A percentile compares a stretch with the other conserved stretches of the same genome.
Conservation (phyloP, 2,888 invertebrate species). For the Ophion ventricosus region DNA sequence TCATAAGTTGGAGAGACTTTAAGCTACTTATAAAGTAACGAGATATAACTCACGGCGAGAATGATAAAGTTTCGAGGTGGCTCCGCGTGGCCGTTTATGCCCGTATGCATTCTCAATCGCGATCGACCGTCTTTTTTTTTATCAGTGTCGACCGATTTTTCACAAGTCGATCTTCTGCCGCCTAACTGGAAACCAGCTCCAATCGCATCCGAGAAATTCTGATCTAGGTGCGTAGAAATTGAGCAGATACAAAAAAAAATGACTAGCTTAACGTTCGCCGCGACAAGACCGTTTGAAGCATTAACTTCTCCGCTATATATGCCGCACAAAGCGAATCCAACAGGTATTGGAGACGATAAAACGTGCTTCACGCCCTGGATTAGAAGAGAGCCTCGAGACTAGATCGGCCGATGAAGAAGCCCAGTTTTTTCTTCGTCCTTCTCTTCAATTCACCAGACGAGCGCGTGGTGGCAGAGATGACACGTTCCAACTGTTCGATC, state of each 20-base stretch:
- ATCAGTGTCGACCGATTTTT: slow-evolving; percentile 16
- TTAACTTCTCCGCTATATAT: slow-evolving; percentile 32
- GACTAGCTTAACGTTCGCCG: slow-evolving; percentile 47
- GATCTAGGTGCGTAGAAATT: slow-evolving; percentile 43
- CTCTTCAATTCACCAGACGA: slow-evolving; percentile 40
- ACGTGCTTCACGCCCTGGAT: slow-evolving; percentile 75
- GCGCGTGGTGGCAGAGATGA: slow-evolving; percentile 34
- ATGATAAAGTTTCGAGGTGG: slow-evolving; percentile 62
- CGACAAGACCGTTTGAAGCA: slow-evolving; percentile 39
- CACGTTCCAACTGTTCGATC: slow-evolving; percentile 46
- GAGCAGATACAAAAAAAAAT: slow-evolving; percentile 38
- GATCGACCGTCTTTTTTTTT: slow-evolving; percentile 51
- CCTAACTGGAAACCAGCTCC: slow-evolving; percentile 47
- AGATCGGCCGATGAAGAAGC: slow-evolving; percentile 47
- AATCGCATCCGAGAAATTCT: slow-evolving; percentile 40
- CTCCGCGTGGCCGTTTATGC: slow-evolving; percentile 24
- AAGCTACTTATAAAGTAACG: slow-evolving; percentile 64
- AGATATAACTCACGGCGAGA: slow-evolving; percentile 55
- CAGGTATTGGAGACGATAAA: slow-evolving; percentile 76
- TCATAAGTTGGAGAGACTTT: slow-evolving; percentile 63
- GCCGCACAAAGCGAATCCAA: slow-evolving; percentile 74
- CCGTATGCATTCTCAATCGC: slow-evolving; percentile 55
- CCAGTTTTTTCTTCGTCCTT: slow-evolving; percentile 55
- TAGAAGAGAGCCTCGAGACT: slow-evolving; percentile 56
- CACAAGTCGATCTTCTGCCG: slow-evolving; percentile 20